These are phyloP conservation scores for Dromiciops gliroides DNA, from an alignment of 2,113 vertebrate species.

Conservation along the genomic window DNA sequence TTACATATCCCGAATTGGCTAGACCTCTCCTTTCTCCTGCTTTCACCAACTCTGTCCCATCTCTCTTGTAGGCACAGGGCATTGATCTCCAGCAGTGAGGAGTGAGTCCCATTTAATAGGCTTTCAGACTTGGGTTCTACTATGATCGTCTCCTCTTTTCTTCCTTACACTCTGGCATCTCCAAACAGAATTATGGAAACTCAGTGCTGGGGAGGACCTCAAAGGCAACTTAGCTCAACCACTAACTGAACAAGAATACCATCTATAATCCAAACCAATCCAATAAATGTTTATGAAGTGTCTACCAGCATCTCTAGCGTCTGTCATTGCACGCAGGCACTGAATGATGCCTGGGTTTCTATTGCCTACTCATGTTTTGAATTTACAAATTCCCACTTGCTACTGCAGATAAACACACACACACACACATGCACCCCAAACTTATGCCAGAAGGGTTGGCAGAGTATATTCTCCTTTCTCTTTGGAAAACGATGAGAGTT, in stretches of 20 bases:
- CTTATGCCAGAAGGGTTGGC: neutral
- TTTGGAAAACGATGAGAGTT: neutral
- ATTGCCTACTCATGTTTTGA: neutral
- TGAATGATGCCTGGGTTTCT: neutral
- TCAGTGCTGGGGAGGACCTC: neutral
- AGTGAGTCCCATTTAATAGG: neutral
- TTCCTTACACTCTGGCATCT: neutral
- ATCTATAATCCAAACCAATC: neutral
- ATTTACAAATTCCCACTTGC: neutral
- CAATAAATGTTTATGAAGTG: neutral
- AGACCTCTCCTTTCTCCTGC: too few species aligned
- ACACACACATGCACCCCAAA: neutral
- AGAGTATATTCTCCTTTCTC: neutral
- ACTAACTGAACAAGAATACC: neutral
- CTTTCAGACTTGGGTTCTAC: neutral
- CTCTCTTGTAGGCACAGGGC: neutral
- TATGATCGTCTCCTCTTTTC: neutral
- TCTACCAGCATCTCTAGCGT: neutral
- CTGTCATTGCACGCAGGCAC: neutral
- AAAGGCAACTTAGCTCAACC: neutral
- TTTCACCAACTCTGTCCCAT: too few species aligned
- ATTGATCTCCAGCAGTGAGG: neutral
- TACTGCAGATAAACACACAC: fast-evolving
- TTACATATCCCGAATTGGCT: too few species aligned
- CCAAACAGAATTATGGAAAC: neutral